Base-by-base conservation (phyloP, 2,113 vertebrate genomes). In the Mus pahari region DNA sequence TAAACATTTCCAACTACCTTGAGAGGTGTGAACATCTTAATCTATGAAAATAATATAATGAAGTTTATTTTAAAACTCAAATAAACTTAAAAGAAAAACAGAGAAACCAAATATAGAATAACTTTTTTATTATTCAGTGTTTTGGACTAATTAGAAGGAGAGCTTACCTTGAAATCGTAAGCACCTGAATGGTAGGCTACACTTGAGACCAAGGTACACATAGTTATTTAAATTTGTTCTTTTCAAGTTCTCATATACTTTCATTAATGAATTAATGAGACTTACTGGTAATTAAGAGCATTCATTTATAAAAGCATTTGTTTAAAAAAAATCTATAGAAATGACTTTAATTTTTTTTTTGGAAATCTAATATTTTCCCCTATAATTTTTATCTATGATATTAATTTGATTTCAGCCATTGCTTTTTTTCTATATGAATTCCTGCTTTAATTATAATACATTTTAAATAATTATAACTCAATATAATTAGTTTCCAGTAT, bases 261-360 rank as follows among this genome's bases (percentile, higher is more conserved):
- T 95, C 53, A 71, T 68, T 90, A 68, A 95, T 73, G 58, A 92
- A 58, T 75, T 91, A 93, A 86, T 73, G 70, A 90, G 88, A 48
- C 10, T 92, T 33, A 36, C 36, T 92, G 89, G 16, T 66, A 87
- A 83, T 95, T 83, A 93, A 88, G 22, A 92, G 13, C 7, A 77
- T 50, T n/a, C 20, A 77, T 82, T 96, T 94, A 55, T 93, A 55
- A 94, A 89, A 94, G 60, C 19, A 62, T 84, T 95, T 92, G 33
- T 64, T 96, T n/a, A 94, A 94, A 77, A 92, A 92, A 78, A 92
- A 81, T 62, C 31, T 62, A 75, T 92, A 77, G 89, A 91, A 92
- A 73, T 92, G 39, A 83, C 71, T 96, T 66, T 66, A 66, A 4
- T 66, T 31, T 82, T 78, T 91, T 94, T 83, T 92, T 78, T 82